These are phyloP conservation scores for Grallaria varia DNA, from an alignment of 2,113 vertebrate genomes.

Conservation along the genomic window DNA sequence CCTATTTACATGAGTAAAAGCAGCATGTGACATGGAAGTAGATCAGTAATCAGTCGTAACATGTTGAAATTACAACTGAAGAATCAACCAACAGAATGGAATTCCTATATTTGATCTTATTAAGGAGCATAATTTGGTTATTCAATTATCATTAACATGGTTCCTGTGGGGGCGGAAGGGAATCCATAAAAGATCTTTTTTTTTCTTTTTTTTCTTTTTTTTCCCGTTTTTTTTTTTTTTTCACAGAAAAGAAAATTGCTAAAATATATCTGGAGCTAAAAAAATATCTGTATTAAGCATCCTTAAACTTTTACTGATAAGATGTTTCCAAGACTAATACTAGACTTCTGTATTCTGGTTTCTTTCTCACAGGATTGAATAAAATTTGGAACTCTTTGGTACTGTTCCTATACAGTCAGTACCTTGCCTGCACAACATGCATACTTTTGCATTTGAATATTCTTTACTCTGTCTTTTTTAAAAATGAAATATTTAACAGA, in stretches of 20 bases:
- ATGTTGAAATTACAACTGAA: neutral
- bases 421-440: neutral
- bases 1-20: neutral
- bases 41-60: neutral
- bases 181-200: neutral
- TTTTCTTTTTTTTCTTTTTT: neutral
- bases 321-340: neutral
- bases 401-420: neutral
- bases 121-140: neutral
- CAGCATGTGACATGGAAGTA: neutral
- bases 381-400: neutral
- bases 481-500: slow-evolving; percentile 33
- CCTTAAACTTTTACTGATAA: neutral
- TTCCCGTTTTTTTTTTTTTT: neutral
- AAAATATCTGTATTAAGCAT: neutral
- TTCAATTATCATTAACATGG: slow-evolving; percentile 20
- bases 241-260: neutral
- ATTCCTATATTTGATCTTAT: neutral
- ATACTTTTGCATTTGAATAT: neutral
- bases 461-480: neutral
- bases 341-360: neutral
- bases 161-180: neutral
- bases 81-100: neutral
- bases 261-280: slow-evolving; percentile 3
- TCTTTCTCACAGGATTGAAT: neutral